Evolutionary conservation across 2,113 vertebrate species (phyloP).

Genomic region (Burhinus bistriatus): DNA sequence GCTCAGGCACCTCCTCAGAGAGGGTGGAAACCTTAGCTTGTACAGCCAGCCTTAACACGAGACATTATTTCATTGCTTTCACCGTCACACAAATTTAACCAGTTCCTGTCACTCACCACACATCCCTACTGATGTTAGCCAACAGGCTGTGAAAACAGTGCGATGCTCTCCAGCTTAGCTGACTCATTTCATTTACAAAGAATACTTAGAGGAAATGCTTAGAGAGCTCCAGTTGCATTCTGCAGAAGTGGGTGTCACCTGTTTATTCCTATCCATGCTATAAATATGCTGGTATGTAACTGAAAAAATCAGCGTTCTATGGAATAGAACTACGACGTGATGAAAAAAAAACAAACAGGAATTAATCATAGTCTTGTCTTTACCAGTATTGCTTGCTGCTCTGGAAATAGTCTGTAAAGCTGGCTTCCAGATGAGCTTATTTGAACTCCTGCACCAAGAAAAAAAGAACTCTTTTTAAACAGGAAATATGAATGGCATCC

Average conservation of each 20-base stretch:
- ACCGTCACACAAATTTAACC: not conserved
- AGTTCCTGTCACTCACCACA: not conserved
- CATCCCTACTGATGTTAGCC: not conserved
- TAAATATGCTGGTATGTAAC: not conserved
- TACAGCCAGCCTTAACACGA: not conserved
- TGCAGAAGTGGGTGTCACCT: slow-evolving; percentile 34
- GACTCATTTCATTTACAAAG: slow-evolving; percentile 45
- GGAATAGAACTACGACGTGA: not conserved
- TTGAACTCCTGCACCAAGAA: not conserved
- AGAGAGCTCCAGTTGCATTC: not conserved
- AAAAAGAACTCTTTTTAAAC: not conserved
- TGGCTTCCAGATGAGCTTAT: not conserved
- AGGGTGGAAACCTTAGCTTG: not conserved
- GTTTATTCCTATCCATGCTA: not conserved
- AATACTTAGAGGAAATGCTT: slow-evolving; percentile 31
- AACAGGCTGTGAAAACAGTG: not conserved
- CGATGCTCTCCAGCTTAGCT: not conserved
- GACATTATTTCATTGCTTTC: not conserved
- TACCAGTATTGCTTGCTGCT: not conserved
- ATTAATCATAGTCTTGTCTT: not conserved
- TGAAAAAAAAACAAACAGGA: not conserved
- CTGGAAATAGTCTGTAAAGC: not conserved
- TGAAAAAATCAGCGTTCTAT: not conserved
- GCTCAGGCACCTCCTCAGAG: not conserved
- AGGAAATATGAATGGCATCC: not conserved